phyloP scores from a whole-genome alignment of 2,888 invertebrate genomes.

The Crocallis elinguaria region DNA sequence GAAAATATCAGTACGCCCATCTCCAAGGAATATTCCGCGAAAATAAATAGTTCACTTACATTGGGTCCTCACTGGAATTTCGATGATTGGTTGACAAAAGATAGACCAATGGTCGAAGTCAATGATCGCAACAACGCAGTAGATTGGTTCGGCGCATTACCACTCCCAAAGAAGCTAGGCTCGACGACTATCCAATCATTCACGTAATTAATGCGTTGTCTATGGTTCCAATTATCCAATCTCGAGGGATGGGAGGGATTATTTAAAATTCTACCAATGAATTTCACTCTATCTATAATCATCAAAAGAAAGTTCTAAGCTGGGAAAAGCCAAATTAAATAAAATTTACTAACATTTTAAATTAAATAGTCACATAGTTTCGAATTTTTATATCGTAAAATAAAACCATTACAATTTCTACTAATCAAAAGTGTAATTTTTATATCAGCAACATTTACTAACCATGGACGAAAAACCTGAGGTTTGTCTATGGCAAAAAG shows the following conservation, averaged over 20 bases:
- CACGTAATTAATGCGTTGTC: constrained; percentile 76
- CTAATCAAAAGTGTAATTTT: neutral
- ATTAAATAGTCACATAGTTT: too few species aligned
- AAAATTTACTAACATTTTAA: too few species aligned
- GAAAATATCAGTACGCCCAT: constrained; percentile 51
- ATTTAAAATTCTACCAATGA: constrained; percentile 17
- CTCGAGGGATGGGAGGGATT: constrained; percentile 27
- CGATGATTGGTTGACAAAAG: constrained; percentile 95
- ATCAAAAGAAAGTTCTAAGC: neutral
- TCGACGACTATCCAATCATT: constrained; percentile 72
- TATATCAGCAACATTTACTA: neutral
- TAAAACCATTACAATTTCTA: neutral
- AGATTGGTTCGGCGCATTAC: constrained; percentile 87
- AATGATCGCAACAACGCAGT: constrained; percentile 90
- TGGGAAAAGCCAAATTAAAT: too few species aligned
- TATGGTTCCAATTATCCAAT: constrained; percentile 59
- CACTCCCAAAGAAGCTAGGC: constrained; percentile 86
- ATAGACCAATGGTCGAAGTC: constrained; percentile 94
- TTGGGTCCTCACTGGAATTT: constrained; percentile 88
- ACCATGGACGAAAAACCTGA: neutral
- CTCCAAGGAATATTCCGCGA: constrained; percentile 63
- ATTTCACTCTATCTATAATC: neutral
- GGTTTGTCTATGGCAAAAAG: too few species aligned
- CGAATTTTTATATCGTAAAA: neutral
- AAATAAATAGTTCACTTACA: constrained; percentile 80